phyloP scores from a whole-genome alignment of 2,797 vertebrate species.

The Sternarchorhynchus goeldii region DNA sequence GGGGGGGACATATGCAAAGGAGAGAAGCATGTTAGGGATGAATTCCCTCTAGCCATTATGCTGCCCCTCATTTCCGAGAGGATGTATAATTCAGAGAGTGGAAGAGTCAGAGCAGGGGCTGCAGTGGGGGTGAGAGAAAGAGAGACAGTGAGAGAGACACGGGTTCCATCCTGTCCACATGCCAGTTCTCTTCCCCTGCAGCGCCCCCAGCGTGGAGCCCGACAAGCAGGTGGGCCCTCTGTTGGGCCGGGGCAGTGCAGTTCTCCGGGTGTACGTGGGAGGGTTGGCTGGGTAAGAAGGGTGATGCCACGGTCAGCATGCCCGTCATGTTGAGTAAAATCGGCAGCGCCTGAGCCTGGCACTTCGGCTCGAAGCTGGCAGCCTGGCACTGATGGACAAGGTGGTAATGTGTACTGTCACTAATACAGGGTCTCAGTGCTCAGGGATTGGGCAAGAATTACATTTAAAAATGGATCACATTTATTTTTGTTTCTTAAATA shows the following conservation, averaged over 20 bases:
- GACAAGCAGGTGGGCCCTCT: background rate
- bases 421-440: constrained; percentile 68
- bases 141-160: constrained; percentile 6
- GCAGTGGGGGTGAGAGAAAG: constrained; percentile 27
- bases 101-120: constrained; percentile 51
- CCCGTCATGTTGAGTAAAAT: constrained; percentile 52
- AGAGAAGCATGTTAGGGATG: constrained; percentile 54
- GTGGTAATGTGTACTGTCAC: constrained; percentile 76
- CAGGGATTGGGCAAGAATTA: constrained; percentile 49
- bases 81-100: constrained; percentile 58
- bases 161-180: too few relatives aligned
- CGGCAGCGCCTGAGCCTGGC: constrained; percentile 33
- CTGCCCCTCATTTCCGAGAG: constrained; percentile 58
- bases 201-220: constrained; percentile 23
- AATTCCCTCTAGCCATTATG: constrained; percentile 57
- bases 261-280: background rate
- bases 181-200: background rate
- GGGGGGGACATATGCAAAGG: constrained; percentile 48
- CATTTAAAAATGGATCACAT: background rate
- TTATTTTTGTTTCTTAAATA: too few relatives aligned
- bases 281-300: constrained; percentile 3
- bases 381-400: constrained; percentile 65
- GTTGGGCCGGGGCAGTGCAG: background rate
- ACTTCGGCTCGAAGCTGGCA: constrained; percentile 45
- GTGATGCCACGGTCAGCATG: constrained; percentile 29